A percentile compares a stretch with the other conserved stretches of the same genome.
Conservation (phyloP, 2,113 vertebrate species). For the Phrynocephalus versicolor region DNA sequence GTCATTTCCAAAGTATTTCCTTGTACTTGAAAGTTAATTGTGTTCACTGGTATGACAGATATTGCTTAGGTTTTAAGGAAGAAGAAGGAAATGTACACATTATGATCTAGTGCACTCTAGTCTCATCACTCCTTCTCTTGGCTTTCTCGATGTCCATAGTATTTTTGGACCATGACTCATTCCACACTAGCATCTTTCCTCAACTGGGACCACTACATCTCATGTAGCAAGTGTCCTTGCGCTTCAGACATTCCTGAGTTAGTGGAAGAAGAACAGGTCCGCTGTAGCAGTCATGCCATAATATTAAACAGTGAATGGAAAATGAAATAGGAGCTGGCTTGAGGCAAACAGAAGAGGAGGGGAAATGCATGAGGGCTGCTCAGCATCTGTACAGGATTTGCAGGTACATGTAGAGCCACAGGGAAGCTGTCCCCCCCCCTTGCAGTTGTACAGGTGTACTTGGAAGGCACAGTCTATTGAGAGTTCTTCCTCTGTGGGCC, state of each 20-base stretch:
- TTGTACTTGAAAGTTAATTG: conserved; percentile 3
- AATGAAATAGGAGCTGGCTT: background rate
- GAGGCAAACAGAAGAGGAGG: background rate
- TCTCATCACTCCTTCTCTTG: background rate
- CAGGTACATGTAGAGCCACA: background rate
- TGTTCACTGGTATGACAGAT: background rate
- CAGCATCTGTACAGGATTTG: no score
- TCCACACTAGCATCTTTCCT: background rate
- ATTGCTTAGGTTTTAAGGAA: background rate
- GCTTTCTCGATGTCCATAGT: background rate
- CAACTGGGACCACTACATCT: background rate
- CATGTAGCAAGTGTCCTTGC: background rate
- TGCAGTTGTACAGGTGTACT: background rate
- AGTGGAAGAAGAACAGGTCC: background rate
- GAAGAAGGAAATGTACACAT: background rate
- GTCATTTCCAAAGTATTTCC: background rate
- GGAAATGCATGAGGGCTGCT: background rate
- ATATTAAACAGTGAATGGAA: background rate
- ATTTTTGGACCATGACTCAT: background rate
- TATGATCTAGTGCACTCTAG: background rate
- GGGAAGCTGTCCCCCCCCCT: no score
- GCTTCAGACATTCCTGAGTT: background rate
- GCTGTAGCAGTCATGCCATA: background rate
- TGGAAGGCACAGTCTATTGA: no score
- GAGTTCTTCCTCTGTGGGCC: background rate